Percentiles rank a stretch among this genome's conserved stretches.
Evolutionary conservation across 2,888 invertebrate species (phyloP).

Genomic region (Noctua fimbriata): DNA sequence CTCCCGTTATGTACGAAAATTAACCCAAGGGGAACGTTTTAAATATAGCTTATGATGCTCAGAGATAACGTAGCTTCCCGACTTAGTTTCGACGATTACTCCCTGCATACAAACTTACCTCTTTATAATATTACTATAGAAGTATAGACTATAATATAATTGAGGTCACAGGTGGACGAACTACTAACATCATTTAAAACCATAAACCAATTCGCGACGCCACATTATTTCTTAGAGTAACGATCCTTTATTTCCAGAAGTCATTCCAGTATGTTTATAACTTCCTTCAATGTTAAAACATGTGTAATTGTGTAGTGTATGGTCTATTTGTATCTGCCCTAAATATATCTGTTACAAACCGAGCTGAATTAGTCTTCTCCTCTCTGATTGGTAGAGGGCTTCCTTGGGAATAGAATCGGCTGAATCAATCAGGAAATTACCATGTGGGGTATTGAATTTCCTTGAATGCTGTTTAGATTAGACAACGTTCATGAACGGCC

Average conservation of each 20-base stretch:
- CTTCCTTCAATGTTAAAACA: conserved; percentile 53
- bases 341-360: conserved; percentile 22
- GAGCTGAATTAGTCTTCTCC: neutral
- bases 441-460: neutral
- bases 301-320: conserved; percentile 15
- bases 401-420: neutral
- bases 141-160: neutral
- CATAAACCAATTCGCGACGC: conserved; percentile 43
- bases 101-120: neutral
- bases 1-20: no score
- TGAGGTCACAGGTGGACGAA: conserved; percentile 34
- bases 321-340: conserved; percentile 47
- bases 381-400: neutral
- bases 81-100: neutral
- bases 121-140: neutral
- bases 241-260: conserved; percentile 49
- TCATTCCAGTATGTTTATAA: conserved; percentile 42
- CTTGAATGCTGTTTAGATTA: neutral
- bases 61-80: neutral
- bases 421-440: neutral
- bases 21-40: no score
- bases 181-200: conserved; percentile 26
- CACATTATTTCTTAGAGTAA: conserved; percentile 27
- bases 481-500: neutral
- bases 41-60: neutral